Conservation (phyloP, 2,113 vertebrate species). For the Gopherus evgoodei region DNA sequence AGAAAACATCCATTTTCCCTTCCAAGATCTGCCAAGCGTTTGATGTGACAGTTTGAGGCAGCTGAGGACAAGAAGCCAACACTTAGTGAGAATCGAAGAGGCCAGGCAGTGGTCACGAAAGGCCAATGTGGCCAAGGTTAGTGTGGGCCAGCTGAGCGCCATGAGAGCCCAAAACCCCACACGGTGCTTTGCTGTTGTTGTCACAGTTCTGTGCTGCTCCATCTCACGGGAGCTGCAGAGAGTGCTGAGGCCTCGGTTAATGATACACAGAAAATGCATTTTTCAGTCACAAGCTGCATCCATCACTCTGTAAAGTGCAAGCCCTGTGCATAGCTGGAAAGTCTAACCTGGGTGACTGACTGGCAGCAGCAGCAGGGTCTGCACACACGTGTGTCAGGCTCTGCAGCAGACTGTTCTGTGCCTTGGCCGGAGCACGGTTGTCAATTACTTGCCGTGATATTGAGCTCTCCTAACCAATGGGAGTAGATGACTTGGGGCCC, state of each 20-base stretch:
- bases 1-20: background rate
- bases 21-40: background rate
- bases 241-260: too few species aligned
- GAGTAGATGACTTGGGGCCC: background rate
- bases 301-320: background rate
- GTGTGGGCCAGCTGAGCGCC: background rate
- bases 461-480: background rate
- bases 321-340: background rate
- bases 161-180: background rate
- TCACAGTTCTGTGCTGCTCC: background rate
- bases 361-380: background rate
- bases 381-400: background rate
- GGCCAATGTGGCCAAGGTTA: background rate
- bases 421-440: too few species aligned
- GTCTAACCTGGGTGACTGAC: background rate
- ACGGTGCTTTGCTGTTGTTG: background rate
- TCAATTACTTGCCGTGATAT: too few species aligned
- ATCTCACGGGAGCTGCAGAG: background rate
- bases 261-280: too few species aligned
- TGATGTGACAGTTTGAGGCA: background rate
- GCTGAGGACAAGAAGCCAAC: background rate
- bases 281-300: background rate
- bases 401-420: background rate
- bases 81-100: background rate
- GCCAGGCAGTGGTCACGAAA: fast-evolving